A percentile compares a stretch with the other conserved stretches of the same genome.
Conservation (phyloP, 2,113 vertebrate genomes). For the Solenodon paradoxus region DNA sequence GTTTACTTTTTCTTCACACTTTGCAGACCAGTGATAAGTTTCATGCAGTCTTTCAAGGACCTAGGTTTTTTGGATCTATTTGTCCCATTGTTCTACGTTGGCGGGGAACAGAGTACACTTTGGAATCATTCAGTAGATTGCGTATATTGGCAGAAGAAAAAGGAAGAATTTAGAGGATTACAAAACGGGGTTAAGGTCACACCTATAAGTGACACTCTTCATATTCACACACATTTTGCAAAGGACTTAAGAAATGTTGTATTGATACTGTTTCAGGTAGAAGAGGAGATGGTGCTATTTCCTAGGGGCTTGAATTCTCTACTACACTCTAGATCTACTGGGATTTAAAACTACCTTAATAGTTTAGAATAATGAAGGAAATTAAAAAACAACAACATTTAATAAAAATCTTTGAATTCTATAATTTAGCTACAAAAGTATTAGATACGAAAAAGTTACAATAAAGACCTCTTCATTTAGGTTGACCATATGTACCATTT, state of each 20-base stretch:
- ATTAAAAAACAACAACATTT: not conserved
- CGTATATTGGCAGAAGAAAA: not conserved
- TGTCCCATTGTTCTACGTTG: not conserved
- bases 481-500: too few species aligned
- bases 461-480: too few species aligned
- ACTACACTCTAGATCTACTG: not conserved
- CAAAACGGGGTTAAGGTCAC: not conserved
- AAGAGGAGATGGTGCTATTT: not conserved
- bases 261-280: not conserved
- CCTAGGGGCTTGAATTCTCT: not conserved
- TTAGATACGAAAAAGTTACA: not conserved
- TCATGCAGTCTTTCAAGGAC: not conserved
- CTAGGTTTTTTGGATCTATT: not conserved
- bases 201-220: not conserved
- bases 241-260: not conserved
- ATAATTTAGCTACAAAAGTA: not conserved
- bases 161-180: not conserved
- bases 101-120: too few species aligned
- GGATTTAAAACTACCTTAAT: not conserved
- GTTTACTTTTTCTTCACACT: not conserved
- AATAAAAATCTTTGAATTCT: not conserved
- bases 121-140: not conserved
- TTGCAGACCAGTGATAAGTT: not conserved
- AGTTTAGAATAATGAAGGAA: not conserved
- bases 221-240: not conserved